Base-by-base conservation (phyloP, 2,888 invertebrate species). In the Anarsia innoxiella region DNA sequence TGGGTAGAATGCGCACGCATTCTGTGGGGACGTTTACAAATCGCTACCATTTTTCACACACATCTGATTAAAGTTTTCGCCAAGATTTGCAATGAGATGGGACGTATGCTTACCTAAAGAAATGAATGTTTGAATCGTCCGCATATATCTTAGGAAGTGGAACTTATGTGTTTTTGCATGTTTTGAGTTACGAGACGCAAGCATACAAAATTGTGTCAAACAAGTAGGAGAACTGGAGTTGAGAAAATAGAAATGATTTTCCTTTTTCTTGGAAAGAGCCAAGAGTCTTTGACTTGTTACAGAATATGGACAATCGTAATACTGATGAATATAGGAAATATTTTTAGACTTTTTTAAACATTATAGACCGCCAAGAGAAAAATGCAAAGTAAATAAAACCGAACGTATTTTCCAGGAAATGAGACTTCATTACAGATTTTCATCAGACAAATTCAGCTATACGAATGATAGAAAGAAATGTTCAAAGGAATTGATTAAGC, bases 11-110 rank as follows among this genome's bases (percentile, higher is more conserved):
- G 8, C 44, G 42, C 47, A 53, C 53, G 50, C 58, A 51, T 56
- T 56, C 51, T 51, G 51, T 38, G 42, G 48, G 35, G 60, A 65
- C 63, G 51, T 59, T 53, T 56, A 68, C 59, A 66, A 66, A 70
- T 67, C 40, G 49, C 46, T 27, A 37, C 49, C 47, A 66, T 69
- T 66, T 61, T 59, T 68, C 60, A 58, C 54, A 56, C 54, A 56
- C 58, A 59, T 66, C 60, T 66, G 67, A 68, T 68, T 67, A 63
- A 62, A 66, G 61, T 65, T 59, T 54, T 44, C 55, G 44, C 52
- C 52, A 49, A 56, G 56, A 60, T 61, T 52, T 51, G 51, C 48
- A 53, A 50, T 49, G 50, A 52, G 51, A 51, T 53, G 51, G 46
- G 50, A 37, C 46, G 44, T 40, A 38, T 40, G 38, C 13, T 29